Percentiles rank a stretch among this genome's conserved stretches.
These are phyloP conservation scores for Tylochromis polylepis DNA, from an alignment of 2,113 vertebrate genomes.

Conservation along the genomic window DNA sequence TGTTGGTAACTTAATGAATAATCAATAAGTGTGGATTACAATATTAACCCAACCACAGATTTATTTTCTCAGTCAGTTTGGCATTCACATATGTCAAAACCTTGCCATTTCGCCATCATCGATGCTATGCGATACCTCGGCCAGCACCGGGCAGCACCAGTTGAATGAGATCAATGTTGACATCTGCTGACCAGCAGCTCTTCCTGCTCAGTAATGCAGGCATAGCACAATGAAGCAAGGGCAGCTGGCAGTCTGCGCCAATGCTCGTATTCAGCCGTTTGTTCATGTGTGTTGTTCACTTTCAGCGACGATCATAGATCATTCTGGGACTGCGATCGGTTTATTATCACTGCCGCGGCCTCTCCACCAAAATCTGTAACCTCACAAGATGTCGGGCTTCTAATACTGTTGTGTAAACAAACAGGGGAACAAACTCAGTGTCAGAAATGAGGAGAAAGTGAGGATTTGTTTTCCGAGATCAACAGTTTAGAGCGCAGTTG, in stretches of 20 bases:
- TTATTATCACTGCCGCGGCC: neutral
- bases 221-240: neutral
- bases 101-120: neutral
- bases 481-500: neutral
- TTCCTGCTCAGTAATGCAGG: neutral
- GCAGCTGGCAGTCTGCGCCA: neutral
- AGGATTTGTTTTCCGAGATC: neutral
- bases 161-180: slow-evolving; percentile 29
- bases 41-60: neutral
- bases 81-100: neutral
- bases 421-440: neutral
- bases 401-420: neutral
- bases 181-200: slow-evolving; percentile 32
- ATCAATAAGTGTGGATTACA: neutral
- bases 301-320: neutral
- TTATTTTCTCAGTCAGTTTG: neutral
- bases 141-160: neutral
- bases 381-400: neutral
- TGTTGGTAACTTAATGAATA: neutral
- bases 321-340: neutral
- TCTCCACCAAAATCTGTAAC: neutral
- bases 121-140: neutral
- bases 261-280: neutral
- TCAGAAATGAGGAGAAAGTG: neutral
- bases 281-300: neutral